Evolutionary conservation across 2,113 vertebrate genomes (phyloP).

Genomic region (Percina caprodes): DNA sequence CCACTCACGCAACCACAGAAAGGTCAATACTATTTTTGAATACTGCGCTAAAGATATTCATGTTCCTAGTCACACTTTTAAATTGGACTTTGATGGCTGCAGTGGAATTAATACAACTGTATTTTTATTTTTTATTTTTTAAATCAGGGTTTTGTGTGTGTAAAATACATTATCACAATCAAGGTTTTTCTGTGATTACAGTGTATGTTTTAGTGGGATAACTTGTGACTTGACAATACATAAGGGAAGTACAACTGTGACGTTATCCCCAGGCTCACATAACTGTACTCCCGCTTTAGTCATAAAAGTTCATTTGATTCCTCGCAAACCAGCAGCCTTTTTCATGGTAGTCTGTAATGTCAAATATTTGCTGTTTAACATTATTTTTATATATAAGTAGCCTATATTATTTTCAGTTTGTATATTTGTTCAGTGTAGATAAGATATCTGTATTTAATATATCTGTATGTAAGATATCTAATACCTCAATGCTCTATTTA

Average conservation of each 20-base stretch:
- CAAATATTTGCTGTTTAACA: not conserved
- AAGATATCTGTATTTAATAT: no score
- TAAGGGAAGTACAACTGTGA: not conserved
- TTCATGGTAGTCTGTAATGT: not conserved
- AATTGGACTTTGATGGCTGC: conserved; percentile 64
- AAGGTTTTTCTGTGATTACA: conserved; percentile 7
- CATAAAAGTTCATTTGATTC: not conserved
- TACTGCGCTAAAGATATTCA: conserved; percentile 76
- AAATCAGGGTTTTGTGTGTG: not conserved
- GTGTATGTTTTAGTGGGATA: conserved; percentile 10
- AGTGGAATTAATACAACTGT: conserved; percentile 51
- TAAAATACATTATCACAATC: conserved; percentile 5
- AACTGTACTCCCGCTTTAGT: not conserved
- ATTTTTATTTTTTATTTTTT: conserved; percentile 2
- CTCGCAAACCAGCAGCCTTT: not conserved
- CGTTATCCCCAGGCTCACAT: not conserved
- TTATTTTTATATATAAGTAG: not conserved
- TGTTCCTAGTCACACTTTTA: conserved; percentile 60
- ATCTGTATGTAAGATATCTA: not conserved
- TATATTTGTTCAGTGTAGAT: not conserved
- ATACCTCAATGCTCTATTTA: not conserved
- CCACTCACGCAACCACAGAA: conserved; percentile 66
- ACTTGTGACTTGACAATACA: not conserved
- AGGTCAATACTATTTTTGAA: conserved; percentile 87
- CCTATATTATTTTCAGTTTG: not conserved